These are phyloP conservation scores for Callopanchax toddi DNA, from an alignment of 2,113 vertebrate species.

Conservation along the genomic window DNA sequence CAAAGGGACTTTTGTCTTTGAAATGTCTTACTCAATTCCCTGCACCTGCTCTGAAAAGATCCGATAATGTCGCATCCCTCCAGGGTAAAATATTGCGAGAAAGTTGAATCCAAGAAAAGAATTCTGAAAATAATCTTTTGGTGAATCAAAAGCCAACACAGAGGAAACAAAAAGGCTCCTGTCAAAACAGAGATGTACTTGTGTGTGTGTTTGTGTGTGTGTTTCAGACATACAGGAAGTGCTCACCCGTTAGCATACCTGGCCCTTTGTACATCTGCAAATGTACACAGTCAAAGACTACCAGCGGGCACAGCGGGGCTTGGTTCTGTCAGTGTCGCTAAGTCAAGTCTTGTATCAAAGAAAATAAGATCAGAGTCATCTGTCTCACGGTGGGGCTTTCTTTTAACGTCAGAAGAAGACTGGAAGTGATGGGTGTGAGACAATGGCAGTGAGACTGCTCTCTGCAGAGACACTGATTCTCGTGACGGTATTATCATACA, in stretches of 20 bases:
- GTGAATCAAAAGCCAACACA: constrained; percentile 48
- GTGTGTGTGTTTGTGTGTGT: not conserved
- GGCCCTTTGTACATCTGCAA: not conserved
- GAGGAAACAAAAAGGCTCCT: constrained; percentile 21
- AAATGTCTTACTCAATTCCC: constrained; percentile 60
- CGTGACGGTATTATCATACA: constrained; percentile 70
- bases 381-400: constrained; percentile 52
- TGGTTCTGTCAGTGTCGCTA: constrained; percentile 63
- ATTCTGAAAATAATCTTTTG: constrained; percentile 50
- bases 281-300: constrained; percentile 26
- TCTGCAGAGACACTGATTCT: constrained; percentile 65
- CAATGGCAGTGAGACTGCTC: constrained; percentile 46
- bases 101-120: constrained; percentile 56
- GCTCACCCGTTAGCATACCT: not conserved
- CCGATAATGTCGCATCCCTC: constrained; percentile 62
- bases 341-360: constrained; percentile 65
- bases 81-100: constrained; percentile 51
- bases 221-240: constrained; percentile 1
- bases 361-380: constrained; percentile 58
- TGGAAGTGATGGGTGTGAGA: constrained; percentile 60
- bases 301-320: constrained; percentile 29
- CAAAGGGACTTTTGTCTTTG: constrained; percentile 53
- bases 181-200: constrained; percentile 2
- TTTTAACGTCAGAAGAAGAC: constrained; percentile 59
- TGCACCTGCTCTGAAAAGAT: constrained; percentile 53